These are phyloP conservation scores for Micronycteris hirsuta DNA, from an alignment of 2,113 vertebrate genomes.

Conservation along the genomic window DNA sequence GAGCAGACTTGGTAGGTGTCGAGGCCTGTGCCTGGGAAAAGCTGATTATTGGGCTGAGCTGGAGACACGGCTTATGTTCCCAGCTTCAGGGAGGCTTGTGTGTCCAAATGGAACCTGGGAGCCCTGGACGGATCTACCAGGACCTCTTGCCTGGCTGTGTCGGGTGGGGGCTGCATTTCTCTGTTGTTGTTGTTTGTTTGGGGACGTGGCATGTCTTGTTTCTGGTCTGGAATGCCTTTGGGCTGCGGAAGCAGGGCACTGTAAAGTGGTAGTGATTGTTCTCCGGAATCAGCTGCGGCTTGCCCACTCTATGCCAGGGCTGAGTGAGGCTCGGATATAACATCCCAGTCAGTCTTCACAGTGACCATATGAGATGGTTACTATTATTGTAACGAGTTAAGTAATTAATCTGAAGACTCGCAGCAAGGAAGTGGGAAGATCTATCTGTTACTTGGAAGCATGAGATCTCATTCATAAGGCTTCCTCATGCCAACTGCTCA, in stretches of 20 bases:
- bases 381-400: neutral
- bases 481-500: neutral
- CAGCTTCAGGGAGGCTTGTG: neutral
- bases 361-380: neutral
- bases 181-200: neutral
- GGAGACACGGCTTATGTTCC: neutral
- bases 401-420: neutral
- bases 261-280: neutral
- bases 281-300: neutral
- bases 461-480: neutral
- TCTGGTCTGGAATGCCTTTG: neutral
- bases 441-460: neutral
- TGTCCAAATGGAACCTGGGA: neutral
- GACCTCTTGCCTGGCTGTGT: neutral
- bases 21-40: neutral
- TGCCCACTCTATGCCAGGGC: fast-evolving
- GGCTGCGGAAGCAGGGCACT: neutral
- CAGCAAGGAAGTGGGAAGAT: neutral
- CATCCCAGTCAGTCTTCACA: neutral
- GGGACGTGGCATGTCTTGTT: neutral
- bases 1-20: neutral
- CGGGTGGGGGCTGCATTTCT: fast-evolving
- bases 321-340: neutral
- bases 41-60: neutral
- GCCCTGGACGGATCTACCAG: fast-evolving